These are phyloP conservation scores for Odontomyia ornata DNA, from an alignment of 2,888 invertebrate genomes.

Conservation along the genomic window DNA sequence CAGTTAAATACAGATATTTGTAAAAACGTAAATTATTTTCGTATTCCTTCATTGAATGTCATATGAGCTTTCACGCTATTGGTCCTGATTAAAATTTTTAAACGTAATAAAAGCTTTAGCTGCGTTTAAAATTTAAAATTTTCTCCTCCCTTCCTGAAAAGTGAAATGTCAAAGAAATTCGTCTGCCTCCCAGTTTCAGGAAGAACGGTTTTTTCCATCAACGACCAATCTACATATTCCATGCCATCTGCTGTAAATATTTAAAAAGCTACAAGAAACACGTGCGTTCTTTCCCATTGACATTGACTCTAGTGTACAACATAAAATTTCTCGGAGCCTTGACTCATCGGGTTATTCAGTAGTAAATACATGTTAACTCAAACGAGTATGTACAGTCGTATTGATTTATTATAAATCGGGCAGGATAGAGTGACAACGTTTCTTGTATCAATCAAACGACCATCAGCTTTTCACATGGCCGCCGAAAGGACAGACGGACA, in stretches of 20 bases:
- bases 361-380: not conserved
- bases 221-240: too few relatives aligned
- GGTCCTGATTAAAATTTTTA: too few relatives aligned
- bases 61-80: too few relatives aligned
- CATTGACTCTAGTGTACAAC: conserved; percentile 18
- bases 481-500: not conserved
- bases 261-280: conserved; percentile 24
- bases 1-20: too few relatives aligned
- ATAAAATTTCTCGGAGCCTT: not conserved
- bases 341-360: conserved; percentile 12
- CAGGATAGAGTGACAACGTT: not conserved
- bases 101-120: too few relatives aligned
- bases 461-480: not conserved
- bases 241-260: conserved; percentile 14
- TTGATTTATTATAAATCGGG: not conserved
- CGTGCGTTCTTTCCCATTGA: conserved; percentile 32
- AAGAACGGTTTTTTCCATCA: too few relatives aligned
- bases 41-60: too few relatives aligned
- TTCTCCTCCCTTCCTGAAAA: too few relatives aligned
- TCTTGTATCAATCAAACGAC: not conserved
- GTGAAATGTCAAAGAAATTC: too few relatives aligned
- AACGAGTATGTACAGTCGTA: not conserved
- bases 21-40: too few relatives aligned
- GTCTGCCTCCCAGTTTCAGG: too few relatives aligned
- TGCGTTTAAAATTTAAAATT: too few relatives aligned